A percentile compares a stretch with the other conserved stretches of the same genome.
Conservation (phyloP, 2,888 invertebrate species). For the Xestia sexstrigata region DNA sequence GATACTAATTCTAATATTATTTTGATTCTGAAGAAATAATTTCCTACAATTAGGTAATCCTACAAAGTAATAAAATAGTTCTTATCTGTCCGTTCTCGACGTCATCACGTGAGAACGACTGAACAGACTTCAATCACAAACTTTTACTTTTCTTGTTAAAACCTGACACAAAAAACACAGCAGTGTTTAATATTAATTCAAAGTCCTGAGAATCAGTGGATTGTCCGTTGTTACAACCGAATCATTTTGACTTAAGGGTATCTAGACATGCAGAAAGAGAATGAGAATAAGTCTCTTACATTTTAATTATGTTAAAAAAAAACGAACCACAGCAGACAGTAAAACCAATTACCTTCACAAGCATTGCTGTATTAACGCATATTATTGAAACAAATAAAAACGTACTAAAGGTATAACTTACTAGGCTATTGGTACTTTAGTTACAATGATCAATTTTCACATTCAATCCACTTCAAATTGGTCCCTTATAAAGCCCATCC, state of each 20-base stretch:
- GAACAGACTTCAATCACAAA: constrained; percentile 1
- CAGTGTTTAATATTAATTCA: neutral
- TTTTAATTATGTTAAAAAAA: neutral
- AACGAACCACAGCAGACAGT: neutral
- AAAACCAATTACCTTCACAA: neutral
- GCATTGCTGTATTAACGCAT: neutral
- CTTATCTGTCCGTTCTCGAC: no score
- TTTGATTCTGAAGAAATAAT: neutral
- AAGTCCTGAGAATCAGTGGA: neutral
- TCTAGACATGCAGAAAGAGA: neutral
- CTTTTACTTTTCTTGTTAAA: neutral
- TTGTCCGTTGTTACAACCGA: neutral
- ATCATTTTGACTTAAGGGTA: neutral
- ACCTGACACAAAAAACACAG: no score
- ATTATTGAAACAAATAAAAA: neutral
- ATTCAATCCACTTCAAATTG: neutral
- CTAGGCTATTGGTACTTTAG: neutral
- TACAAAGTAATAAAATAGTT: neutral
- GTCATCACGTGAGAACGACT: constrained; percentile 4
- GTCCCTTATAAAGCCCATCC: neutral
- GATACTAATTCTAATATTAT: neutral
- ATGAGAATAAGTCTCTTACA: neutral
- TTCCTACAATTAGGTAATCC: no score
- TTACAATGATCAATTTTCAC: neutral
- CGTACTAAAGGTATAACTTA: neutral